Evolutionary conservation across 2,797 vertebrate species (phyloP), one percentile per base, ranked within the genome.

Genomic region (Crypturellus tataupa): DNA sequence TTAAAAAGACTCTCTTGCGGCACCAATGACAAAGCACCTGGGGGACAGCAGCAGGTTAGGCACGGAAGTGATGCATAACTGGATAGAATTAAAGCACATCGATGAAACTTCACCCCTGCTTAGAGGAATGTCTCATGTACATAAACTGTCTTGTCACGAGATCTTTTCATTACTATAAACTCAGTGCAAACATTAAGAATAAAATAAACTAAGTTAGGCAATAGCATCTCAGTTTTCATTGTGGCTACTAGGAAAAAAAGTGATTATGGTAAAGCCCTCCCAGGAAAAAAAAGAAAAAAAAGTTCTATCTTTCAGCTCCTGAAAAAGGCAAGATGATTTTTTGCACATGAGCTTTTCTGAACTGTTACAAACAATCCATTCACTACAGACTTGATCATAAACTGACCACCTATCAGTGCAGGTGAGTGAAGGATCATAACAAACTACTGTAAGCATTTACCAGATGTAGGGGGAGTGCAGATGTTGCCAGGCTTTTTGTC

Each of bases 71-170:
- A 79, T 33, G 75, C 23, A 56, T 20, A 89, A 84, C 78, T 58
- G 37, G 81, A 94, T 17, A 83, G 63, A 89, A 76, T 67, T 85
- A 82, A 84, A 91, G 56, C 56, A 88, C 49, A 84, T 68, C 84
- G 68, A 85, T 51, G 20, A 72, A 81, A 84, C 33, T 25, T 84
- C 46, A 82, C 60, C 65, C 15, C 42, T 71, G 33, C 49, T 75
- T 80, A 80, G 65, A 31, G 29, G 17, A 85, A 87, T 49, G 56
- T 76, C 44, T 81, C 78, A 46, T 25, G 42, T 23, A 15, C 56
- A 29, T 18, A 12, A 80, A 31, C 33, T 68, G 53, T 78, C 11
- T 72, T 40, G 51, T 53, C 49, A n/a, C 69, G 23, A 92, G 80
- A 55, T n/a, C 24, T 60, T 58, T 80, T 11, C 68, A 29, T 76